These are phyloP conservation scores for Calypte anna DNA, from an alignment of 2,113 vertebrate species.

Conservation along the genomic window DNA sequence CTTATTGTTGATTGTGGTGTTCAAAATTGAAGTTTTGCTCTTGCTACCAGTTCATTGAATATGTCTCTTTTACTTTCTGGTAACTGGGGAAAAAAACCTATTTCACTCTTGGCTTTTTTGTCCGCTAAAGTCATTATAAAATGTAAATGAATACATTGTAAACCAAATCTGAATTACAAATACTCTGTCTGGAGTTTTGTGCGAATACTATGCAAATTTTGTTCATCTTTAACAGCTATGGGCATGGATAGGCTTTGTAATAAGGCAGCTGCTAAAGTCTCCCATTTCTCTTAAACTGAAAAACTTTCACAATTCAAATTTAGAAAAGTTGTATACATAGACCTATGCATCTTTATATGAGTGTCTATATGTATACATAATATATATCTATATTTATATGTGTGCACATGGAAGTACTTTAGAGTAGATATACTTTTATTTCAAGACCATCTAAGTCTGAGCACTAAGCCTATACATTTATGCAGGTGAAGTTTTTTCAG, in stretches of 20 bases:
- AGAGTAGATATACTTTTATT: not conserved
- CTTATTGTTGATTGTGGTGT: slow-evolving; percentile 21
- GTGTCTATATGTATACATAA: not conserved
- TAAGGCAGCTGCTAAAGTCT: not conserved
- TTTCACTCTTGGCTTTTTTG: slow-evolving; percentile 26
- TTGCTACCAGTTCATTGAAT: not conserved
- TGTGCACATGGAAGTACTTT: not conserved
- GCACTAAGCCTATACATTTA: not conserved
- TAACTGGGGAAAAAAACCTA: slow-evolving; percentile 1
- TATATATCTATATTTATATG: too few species aligned
- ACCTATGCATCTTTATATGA: not conserved
- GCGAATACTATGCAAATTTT: slow-evolving; percentile 30
- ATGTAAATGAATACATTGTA: slow-evolving; percentile 64
- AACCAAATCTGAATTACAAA: slow-evolving; percentile 67
- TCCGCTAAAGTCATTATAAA: slow-evolving; percentile 61
- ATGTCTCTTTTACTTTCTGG: slow-evolving; percentile 6
- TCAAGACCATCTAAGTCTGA: not conserved
- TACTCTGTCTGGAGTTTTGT: slow-evolving; percentile 44
- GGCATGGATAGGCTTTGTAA: slow-evolving; percentile 12
- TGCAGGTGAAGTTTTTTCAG: not conserved
- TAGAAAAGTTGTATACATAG: not conserved
- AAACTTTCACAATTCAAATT: not conserved
- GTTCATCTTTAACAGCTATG: slow-evolving; percentile 43
- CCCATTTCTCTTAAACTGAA: not conserved
- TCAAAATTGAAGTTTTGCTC: slow-evolving; percentile 36